Evolutionary conservation across 2,797 vertebrate species (phyloP).

Genomic region (Coilia nasus): DNA sequence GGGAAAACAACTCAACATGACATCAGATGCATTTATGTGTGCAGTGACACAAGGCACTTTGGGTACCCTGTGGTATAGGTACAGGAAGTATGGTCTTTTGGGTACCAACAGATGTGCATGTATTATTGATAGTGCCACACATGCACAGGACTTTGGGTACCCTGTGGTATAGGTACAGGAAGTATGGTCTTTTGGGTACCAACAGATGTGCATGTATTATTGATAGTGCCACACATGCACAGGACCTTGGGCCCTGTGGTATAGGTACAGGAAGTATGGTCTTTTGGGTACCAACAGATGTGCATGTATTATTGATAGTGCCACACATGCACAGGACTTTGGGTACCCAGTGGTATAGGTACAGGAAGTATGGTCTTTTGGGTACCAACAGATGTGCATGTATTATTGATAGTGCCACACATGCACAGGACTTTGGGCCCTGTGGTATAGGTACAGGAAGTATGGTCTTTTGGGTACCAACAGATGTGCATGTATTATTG

Average conservation of each 20-base stretch:
- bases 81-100: background rate
- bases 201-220: background rate
- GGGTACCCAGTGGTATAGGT: background rate
- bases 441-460: background rate
- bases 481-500: background rate
- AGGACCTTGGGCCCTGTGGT: background rate
- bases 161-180: background rate
- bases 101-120: background rate
- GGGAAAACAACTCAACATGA: background rate
- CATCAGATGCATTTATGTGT: background rate
- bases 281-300: background rate
- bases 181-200: background rate
- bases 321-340: background rate
- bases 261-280: background rate
- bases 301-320: background rate
- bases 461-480: background rate
- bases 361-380: background rate
- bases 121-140: background rate
- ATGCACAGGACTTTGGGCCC: background rate
- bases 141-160: background rate
- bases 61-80: background rate
- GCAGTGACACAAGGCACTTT: background rate
- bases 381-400: background rate
- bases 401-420: background rate
- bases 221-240: background rate